Percentiles rank a stretch among this genome's conserved stretches.
phyloP scores from a whole-genome alignment of 2,113 vertebrate species.

The Entosphenus tridentatus region DNA sequence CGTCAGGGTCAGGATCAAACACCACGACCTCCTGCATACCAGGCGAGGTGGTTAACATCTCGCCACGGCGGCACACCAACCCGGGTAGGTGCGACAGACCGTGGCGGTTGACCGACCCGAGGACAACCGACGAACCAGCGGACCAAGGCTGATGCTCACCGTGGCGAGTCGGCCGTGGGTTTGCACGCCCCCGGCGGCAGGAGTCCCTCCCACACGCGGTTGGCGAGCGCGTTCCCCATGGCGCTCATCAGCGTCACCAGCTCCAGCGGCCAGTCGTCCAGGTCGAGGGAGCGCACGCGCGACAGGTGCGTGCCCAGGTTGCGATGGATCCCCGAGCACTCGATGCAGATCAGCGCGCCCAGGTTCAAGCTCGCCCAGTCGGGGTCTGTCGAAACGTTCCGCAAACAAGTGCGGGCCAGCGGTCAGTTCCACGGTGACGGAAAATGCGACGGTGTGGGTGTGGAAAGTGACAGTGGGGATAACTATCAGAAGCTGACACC shows the following conservation, averaged over 20 bases:
- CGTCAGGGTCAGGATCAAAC: no score
- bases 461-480: no score
- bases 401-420: no score
- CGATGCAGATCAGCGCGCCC: slow-evolving; percentile 87
- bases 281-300: slow-evolving; percentile 70
- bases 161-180: slow-evolving; percentile 49
- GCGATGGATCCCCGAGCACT: slow-evolving; percentile 91
- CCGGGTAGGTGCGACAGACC: no score
- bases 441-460: no score
- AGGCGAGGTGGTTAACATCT: no score
- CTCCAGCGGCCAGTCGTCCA: slow-evolving; percentile 87
- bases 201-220: slow-evolving; percentile 73
- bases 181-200: slow-evolving; percentile 48
- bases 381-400: slow-evolving; percentile 29
- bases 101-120: no score
- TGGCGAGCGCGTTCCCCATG: slow-evolving; percentile 81
- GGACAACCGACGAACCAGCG: no score
- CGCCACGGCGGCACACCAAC: no score
- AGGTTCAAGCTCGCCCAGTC: slow-evolving; percentile 95
- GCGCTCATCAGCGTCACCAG: slow-evolving; percentile 79
- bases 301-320: slow-evolving; percentile 87
- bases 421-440: no score
- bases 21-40: no score
- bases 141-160: slow-evolving; percentile 21
- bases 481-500: no score